Conservation (phyloP, 2,888 invertebrate species). For the Oligia latruncula region DNA sequence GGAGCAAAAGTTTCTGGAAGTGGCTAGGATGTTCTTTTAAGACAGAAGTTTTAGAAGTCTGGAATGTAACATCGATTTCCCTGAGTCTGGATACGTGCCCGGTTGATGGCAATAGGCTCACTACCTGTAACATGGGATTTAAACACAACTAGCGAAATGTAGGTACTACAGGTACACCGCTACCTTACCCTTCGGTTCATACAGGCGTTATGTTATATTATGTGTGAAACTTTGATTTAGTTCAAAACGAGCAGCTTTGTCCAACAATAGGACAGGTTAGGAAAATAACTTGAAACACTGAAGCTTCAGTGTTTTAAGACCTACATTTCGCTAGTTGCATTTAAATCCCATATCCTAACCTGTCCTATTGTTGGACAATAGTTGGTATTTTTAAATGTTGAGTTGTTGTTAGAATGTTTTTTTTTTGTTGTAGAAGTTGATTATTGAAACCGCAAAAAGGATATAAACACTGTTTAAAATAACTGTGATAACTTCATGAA, state of each 20-base stretch:
- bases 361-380: too few relatives aligned
- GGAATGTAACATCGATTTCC: not conserved
- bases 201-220: not conserved
- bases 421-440: too few relatives aligned
- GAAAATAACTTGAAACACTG: not conserved
- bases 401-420: too few relatives aligned
- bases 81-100: not conserved
- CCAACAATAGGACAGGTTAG: not conserved
- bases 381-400: too few relatives aligned
- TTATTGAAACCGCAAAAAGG: too few relatives aligned
- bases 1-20: slow-evolving; percentile 28
- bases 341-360: too few relatives aligned
- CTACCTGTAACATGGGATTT: not conserved
- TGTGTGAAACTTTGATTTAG: not conserved
- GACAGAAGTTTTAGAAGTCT: not conserved
- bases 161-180: not conserved
- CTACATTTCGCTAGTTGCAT: too few relatives aligned
- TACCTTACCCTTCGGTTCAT: not conserved
- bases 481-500: too few relatives aligned
- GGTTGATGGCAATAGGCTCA: too few relatives aligned
- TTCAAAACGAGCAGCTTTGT: not conserved
- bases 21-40: not conserved
- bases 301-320: too few relatives aligned
- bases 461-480: too few relatives aligned
- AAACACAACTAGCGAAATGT: not conserved